Conservation (phyloP, 2,797 vertebrate genomes). For the Sebastes glaucus region DNA sequence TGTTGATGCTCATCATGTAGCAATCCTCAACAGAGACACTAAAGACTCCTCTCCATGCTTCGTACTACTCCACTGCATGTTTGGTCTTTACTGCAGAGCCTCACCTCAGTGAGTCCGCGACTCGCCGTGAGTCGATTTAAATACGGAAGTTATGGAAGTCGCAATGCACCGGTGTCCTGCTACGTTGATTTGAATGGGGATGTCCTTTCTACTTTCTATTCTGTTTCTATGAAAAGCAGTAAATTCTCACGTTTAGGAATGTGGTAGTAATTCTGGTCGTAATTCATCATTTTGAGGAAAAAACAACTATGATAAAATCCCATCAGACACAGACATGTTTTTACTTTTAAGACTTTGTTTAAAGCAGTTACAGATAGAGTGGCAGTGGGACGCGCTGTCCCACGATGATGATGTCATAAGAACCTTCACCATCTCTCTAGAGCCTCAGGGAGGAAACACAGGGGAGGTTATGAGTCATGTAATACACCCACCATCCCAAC, state of each 20-base stretch:
- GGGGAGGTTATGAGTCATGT: slow-evolving; percentile 46
- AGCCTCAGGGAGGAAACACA: slow-evolving; percentile 33
- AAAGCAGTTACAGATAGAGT: neutral
- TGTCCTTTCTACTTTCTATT: neutral
- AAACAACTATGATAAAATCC: neutral
- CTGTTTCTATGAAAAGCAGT: neutral
- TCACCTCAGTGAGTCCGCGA: neutral
- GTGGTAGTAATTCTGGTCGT: neutral
- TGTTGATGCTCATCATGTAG: too few relatives aligned
- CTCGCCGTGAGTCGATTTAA: neutral
- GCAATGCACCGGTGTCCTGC: too few relatives aligned
- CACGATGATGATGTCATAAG: neutral
- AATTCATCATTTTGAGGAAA: neutral
- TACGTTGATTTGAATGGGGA: neutral
- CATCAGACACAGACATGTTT: neutral
- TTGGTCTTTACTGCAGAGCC: neutral
- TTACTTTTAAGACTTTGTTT: neutral
- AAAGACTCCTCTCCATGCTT: too few relatives aligned
- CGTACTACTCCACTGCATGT: too few relatives aligned
- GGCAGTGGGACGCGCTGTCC: neutral
- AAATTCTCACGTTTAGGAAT: neutral
- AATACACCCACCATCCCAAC: slow-evolving; percentile 33
- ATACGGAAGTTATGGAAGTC: neutral
- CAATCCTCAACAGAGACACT: too few relatives aligned
- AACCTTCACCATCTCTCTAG: neutral